Evolutionary conservation across 2,797 vertebrate species (phyloP), one percentile per base, ranked within the genome.

Genomic region (Danio choprae): DNA sequence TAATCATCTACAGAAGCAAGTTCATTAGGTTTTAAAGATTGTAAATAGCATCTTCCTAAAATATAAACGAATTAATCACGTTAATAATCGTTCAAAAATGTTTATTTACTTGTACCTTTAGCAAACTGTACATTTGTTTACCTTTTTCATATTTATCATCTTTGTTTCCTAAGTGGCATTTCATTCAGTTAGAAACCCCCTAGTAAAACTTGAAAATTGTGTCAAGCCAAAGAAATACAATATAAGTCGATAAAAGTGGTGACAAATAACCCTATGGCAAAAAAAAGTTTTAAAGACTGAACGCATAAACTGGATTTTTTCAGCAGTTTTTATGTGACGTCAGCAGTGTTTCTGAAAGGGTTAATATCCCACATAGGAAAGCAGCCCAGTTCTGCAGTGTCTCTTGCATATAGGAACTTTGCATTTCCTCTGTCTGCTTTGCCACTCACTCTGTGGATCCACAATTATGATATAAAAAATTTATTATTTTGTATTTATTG

Each of bases 321-420:
- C 18, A 67, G 10, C 4, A 40, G 7, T 29, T 72, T 63, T 82
- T 79, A 79, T 82, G 81, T 43, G 79, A 83, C 48, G 46, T 72
- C 9, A 22, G 38, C 64, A 46, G 13, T 73, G 56, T 8, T 44
- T 11, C 62, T 58, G 43, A 68, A 69, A 18, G 81, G 70, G 69
- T 79, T 79, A 74, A 79, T 60, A 62, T 62, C 46, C 8, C 16
- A 22, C 58, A 59, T 13, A 67, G 43, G 18, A 43, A 43, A 51
- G 53, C 53, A 58, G 51, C 60, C 65, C 62, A 16, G 55, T 29
- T 44, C 18, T 44, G 48, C 29, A 50, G 48, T 56, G 62, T 77
- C 51, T 46, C n/a, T 44, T 71, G 46, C 13, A 51, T 59, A 41
- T 11, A 41, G 67, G 46, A 59, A 20, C 22, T 67, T 51, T 68